phyloP scores from a whole-genome alignment of 2,888 invertebrate species.

The Plusia festucae region DNA sequence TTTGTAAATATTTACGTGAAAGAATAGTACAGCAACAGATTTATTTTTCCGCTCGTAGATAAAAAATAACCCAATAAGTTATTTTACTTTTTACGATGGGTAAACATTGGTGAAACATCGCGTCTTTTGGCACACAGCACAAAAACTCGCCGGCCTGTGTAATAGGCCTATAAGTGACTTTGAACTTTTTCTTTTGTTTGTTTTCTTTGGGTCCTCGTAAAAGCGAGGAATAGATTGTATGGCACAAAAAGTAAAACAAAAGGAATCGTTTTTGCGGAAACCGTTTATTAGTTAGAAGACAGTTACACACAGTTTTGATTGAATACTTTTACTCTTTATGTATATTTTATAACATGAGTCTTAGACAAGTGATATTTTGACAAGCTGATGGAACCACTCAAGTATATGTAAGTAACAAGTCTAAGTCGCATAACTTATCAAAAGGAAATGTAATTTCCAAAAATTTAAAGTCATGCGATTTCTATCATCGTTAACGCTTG shows the following conservation, averaged over 20 bases:
- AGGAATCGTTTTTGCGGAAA: constrained; percentile 7
- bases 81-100: constrained; percentile 11
- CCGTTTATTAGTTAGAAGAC: constrained; percentile 10
- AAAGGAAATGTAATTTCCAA: too few species aligned
- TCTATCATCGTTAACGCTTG: too few species aligned
- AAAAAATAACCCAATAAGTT: not conserved
- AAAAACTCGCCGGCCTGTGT: constrained; percentile 17
- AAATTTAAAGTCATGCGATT: too few species aligned
- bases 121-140: constrained; percentile 2
- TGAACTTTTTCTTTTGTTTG: constrained; percentile 23
- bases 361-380: not conserved
- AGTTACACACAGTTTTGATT: constrained; percentile 21
- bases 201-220: constrained; percentile 14
- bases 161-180: constrained; percentile 25
- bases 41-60: not conserved
- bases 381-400: too few species aligned
- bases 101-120: constrained; percentile 8
- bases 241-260: constrained; percentile 25
- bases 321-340: constrained; percentile 3
- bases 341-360: not conserved
- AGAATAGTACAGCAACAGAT: constrained; percentile 4
- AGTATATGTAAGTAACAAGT: too few species aligned
- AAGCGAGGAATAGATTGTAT: constrained; percentile 5
- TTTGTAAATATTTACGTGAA: not conserved
- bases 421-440: too few species aligned